A percentile compares a stretch with the other conserved stretches of the same genome.
These are phyloP conservation scores for Apostichopus japonicus DNA, from an alignment of 35 echinoderm and acorn worm genomes.

Conservation along the genomic window DNA sequence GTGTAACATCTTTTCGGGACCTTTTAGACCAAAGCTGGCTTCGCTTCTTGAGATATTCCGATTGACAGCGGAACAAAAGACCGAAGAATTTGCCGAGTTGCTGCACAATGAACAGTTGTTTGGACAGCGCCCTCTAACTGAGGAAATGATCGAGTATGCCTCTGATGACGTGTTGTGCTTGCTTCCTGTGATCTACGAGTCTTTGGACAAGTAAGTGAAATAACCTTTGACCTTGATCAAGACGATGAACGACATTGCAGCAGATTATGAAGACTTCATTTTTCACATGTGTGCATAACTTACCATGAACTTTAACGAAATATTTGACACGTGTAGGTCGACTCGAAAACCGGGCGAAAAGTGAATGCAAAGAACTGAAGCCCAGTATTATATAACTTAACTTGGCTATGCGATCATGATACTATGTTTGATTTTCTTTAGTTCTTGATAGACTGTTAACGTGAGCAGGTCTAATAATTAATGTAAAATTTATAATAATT, in stretches of 20 bases:
- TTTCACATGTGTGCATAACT: background rate
- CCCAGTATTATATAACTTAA: too few species aligned
- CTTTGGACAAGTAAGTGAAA: background rate
- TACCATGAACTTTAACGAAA: background rate
- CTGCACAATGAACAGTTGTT: background rate
- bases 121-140: background rate
- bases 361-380: too few species aligned
- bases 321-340: background rate
- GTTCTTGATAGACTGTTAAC: too few species aligned
- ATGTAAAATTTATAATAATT: too few species aligned
- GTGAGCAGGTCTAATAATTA: too few species aligned
- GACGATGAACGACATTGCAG: too few species aligned
- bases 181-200: conserved; percentile 5
- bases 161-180: conserved; percentile 24
- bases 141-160: conserved; percentile 1
- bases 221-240: background rate
- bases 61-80: conserved; percentile 7
- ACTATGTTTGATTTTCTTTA: too few species aligned
- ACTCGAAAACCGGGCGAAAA: background rate
- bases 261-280: background rate
- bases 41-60: background rate
- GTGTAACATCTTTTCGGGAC: background rate
- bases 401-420: too few species aligned
- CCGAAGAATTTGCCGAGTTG: background rate
- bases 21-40: background rate